Evolutionary conservation across 2,888 invertebrate species (phyloP).

Genomic region (Gastracanthus pulcherrimus): DNA sequence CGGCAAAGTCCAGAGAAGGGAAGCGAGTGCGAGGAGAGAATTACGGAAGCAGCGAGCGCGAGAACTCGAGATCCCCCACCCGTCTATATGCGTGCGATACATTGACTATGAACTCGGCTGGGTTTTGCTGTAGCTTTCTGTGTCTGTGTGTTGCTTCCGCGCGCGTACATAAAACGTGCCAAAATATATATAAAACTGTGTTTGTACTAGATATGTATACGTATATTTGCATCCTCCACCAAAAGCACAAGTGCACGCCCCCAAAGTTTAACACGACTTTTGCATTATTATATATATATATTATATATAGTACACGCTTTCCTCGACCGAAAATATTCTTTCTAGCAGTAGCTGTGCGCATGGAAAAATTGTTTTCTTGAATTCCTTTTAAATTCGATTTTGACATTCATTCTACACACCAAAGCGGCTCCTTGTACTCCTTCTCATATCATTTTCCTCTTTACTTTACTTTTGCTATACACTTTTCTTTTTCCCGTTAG

Average conservation of each 20-base stretch:
- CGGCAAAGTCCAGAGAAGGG: background rate
- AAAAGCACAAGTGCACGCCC: background rate
- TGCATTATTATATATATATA: slow-evolving; percentile 17
- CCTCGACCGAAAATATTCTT: background rate
- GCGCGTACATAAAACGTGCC: background rate
- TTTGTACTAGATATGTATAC: background rate
- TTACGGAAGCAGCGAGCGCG: slow-evolving; percentile 2
- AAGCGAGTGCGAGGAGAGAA: background rate
- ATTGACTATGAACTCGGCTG: background rate
- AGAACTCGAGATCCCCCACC: background rate
- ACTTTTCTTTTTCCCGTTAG: background rate
- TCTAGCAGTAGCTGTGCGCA: background rate
- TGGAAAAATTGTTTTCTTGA: background rate
- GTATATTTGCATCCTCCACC: slow-evolving; percentile 19
- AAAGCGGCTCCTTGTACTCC: background rate
- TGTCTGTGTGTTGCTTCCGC: background rate
- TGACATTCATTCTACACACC: slow-evolving; percentile 1
- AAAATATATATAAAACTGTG: background rate
- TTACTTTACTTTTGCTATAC: background rate
- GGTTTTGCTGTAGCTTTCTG: background rate
- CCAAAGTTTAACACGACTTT: slow-evolving; percentile 19
- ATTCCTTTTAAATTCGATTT: background rate
- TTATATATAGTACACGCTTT: background rate
- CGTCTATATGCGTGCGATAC: background rate
- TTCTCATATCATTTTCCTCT: too few relatives aligned